Base-by-base conservation (phyloP, 1,140 invertebrate genomes). In the Episyrphus balteatus region DNA sequence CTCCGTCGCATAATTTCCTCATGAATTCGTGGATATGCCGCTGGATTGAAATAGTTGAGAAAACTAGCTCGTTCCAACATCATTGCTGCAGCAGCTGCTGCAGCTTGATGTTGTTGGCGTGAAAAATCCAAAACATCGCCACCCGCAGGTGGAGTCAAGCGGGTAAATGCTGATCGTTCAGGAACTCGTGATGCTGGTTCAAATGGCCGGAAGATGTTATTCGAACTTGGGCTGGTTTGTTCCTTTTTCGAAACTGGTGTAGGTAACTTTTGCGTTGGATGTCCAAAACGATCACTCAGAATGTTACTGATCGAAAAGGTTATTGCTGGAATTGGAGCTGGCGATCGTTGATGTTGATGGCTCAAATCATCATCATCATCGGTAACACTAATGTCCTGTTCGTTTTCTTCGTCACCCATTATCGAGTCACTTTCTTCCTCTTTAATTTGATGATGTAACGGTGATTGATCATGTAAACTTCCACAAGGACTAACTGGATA, bases 271-370 rank as follows among this genome's bases (percentile, higher is more conserved):
- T 10, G 18, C 32, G 31, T 36, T 46, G 14, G 21, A 26, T 26
- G 21, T 5, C 66, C 66, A 17, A 68, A 68, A 34, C 61, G 61
- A 54, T 68, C 65, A 50, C 65, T 68, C 7, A 68, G 47, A 26
- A 68, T 68, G 32, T 68, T 68, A 1, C 61, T 63, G n/a, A 68
- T 68, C 43, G 62, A 66, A 37, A 68, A 68, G 32, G 59, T 61
- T 44, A 68, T 52, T 41, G 61, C 55, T 0, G 62, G 64, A 3
- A 26, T 26, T 45, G 61, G 63, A 32, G 51, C 52, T 26, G 54
- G 51, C 44, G 59, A 61, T 5, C 56, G 60, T 31, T 55, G 52
- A 41, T 61, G 63, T 48, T 62, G 59, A n/a, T 17, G 11, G 1
- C 30, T 19, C 34, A 42, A 42, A 17, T 41, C 46, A 2, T 48